phyloP scores from a whole-genome alignment of 2,797 vertebrate genomes.

The Australoheros facetus region DNA sequence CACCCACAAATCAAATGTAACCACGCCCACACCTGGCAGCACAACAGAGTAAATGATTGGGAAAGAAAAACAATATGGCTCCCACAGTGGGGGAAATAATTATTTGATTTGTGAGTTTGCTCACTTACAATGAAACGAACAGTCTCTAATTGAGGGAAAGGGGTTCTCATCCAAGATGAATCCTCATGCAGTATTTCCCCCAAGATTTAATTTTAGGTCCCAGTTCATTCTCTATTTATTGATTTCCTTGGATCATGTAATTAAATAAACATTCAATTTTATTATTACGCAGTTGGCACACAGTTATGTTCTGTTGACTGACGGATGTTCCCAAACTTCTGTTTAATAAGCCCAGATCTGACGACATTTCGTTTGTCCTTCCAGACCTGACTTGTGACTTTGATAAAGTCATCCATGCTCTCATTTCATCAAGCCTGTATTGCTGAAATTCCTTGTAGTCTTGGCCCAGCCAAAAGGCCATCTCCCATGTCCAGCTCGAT shows the following conservation, averaged over 20 bases:
- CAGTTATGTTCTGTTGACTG: not conserved
- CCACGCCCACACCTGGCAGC: too few species aligned
- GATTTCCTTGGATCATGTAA: not conserved
- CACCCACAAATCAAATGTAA: too few species aligned
- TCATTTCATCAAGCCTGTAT: accelerated
- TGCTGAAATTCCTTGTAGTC: not conserved
- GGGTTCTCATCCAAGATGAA: too few species aligned
- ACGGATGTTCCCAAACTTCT: not conserved
- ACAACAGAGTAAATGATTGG: too few species aligned
- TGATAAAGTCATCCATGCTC: not conserved
- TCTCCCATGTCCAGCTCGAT: not conserved
- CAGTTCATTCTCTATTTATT: not conserved
- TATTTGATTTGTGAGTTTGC: too few species aligned
- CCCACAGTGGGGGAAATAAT: too few species aligned
- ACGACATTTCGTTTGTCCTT: not conserved
- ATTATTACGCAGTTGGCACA: not conserved
- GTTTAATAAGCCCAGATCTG: not conserved
- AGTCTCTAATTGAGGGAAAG: too few species aligned
- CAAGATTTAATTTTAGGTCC: not conserved
- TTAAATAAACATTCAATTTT: not conserved
- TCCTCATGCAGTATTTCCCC: not conserved
- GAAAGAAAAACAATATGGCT: too few species aligned
- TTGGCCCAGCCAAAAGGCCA: not conserved
- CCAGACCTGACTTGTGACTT: not conserved
- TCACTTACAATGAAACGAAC: too few species aligned